These are phyloP conservation scores for Drosophila lacteicornis DNA, from an alignment of 1,140 invertebrate genomes.

Conservation along the genomic window DNA sequence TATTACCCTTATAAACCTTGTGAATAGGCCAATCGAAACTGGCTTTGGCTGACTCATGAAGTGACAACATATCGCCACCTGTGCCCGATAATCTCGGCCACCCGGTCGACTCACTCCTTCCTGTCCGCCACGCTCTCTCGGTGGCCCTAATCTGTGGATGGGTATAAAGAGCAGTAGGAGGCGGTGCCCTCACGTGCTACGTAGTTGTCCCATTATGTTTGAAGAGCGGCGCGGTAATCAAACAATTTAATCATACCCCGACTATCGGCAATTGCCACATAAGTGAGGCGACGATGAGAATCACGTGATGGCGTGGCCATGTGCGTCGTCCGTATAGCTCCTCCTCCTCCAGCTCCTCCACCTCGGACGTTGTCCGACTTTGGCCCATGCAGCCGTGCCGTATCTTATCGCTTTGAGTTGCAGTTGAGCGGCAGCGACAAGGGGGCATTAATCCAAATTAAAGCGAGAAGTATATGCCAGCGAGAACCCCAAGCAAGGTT, in stretches of 20 bases:
- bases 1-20: slow-evolving; percentile 1
- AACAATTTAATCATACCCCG: slow-evolving; percentile 70
- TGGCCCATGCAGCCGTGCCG: slow-evolving; percentile 30
- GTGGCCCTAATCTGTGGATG: slow-evolving; percentile 26
- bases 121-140: background rate
- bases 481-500: slow-evolving; percentile 37
- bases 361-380: slow-evolving; percentile 34
- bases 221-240: slow-evolving; percentile 54
- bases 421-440: slow-evolving; percentile 15
- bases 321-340: slow-evolving; percentile 15
- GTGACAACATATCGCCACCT: slow-evolving; percentile 14
- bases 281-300: slow-evolving; percentile 53
- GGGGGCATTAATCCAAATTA: slow-evolving; percentile 55
- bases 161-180: background rate
- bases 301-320: slow-evolving; percentile 67
- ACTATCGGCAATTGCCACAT: slow-evolving; percentile 72
- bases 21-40: background rate
- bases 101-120: slow-evolving; percentile 9
- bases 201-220: slow-evolving; percentile 57
- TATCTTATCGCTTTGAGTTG: slow-evolving; percentile 42
- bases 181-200: slow-evolving; percentile 13
- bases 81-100: slow-evolving; percentile 5
- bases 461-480: slow-evolving; percentile 28
- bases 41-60: slow-evolving; percentile 10
- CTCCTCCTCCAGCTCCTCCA: slow-evolving; percentile 14